Evolutionary conservation across 2,888 invertebrate species (phyloP), one percentile per base, ranked within the genome.

Genomic region (Sicus ferrugineus): DNA sequence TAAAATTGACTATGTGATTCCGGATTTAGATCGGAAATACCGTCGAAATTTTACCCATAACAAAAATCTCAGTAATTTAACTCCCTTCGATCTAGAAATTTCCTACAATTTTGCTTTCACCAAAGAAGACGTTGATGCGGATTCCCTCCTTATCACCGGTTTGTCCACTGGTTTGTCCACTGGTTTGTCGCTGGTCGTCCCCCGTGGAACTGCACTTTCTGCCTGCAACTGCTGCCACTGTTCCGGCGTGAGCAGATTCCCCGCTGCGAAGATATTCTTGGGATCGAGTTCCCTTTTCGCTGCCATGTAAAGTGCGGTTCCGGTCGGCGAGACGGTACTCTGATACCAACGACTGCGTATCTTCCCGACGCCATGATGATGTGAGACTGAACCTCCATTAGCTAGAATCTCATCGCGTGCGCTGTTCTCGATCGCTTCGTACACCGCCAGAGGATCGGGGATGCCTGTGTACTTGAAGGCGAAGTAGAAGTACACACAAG

Each of bases 341-440:
- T 89, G 87, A 83, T 98, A 93, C 93, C 96, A 99, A 77, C 90
- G 90, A 76, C 92, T 92, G 21, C 98, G 89, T 69, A 94, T 87
- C 85, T 99, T 99, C 0, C 98, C 98, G 16, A 98, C 92, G 0
- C 98, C 98, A 83, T 98, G 98, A 84, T 98, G 98, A 86, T 98
- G 98, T 0, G 97, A 97, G 76, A 98, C 89, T 74, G 96, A 96
- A 23, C 90, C 90, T 16, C 86, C 86, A 75, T 90, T 92, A 1
- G 93, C 92, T 61, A 98, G 87, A 73, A 98, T 97, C 86, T 97
- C 97, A 78, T 97, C 93, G 38, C 98, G 87, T 0, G 97, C 98
- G 46, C 89, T 89, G 52, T 90, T 90, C 86, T 98, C 98, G 65
- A 98, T 93, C 68, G 90, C 87, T 81, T 97, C 96, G 83, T 96